These are phyloP conservation scores for Timema podura DNA, from an alignment of 2,888 invertebrate genomes.

Conservation along the genomic window DNA sequence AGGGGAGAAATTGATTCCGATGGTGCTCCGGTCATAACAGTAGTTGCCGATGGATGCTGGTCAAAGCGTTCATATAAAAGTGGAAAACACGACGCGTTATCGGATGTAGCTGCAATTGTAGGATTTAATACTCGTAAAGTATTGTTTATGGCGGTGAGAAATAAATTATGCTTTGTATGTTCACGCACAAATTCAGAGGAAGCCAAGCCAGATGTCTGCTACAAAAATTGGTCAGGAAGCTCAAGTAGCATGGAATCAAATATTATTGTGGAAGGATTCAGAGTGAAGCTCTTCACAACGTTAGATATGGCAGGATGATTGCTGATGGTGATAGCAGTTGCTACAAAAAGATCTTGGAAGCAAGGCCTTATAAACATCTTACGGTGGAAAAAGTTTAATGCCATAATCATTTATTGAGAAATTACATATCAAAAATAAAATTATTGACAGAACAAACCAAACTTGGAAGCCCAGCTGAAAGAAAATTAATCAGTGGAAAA, in stretches of 20 bases:
- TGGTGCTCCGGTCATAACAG: too few species aligned
- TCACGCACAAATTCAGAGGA: not conserved
- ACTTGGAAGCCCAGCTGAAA: slow-evolving; percentile 1
- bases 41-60: too few species aligned
- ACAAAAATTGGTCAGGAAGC: not conserved
- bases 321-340: slow-evolving; percentile 2
- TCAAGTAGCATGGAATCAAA: slow-evolving; percentile 16
- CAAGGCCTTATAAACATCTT: slow-evolving; percentile 8
- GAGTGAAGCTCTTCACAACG: slow-evolving; percentile 24
- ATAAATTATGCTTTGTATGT: not conserved
- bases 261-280: slow-evolving; percentile 26
- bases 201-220: not conserved
- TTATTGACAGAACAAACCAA: slow-evolving; percentile 16
- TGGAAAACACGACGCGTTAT: too few species aligned
- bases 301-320: slow-evolving; percentile 24
- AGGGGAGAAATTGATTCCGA: too few species aligned
- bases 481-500: not conserved
- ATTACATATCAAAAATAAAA: slow-evolving; percentile 8
- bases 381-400: not conserved
- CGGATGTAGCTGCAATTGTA: too few species aligned
- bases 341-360: slow-evolving; percentile 10
- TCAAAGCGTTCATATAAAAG: too few species aligned
- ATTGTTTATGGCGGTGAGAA: not conserved
- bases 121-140: not conserved
- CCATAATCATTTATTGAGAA: slow-evolving; percentile 5